A percentile compares a stretch with the other conserved stretches of the same genome.
Conservation (phyloP, 2,113 vertebrate species). For the Eptesicus fuscus region DNA sequence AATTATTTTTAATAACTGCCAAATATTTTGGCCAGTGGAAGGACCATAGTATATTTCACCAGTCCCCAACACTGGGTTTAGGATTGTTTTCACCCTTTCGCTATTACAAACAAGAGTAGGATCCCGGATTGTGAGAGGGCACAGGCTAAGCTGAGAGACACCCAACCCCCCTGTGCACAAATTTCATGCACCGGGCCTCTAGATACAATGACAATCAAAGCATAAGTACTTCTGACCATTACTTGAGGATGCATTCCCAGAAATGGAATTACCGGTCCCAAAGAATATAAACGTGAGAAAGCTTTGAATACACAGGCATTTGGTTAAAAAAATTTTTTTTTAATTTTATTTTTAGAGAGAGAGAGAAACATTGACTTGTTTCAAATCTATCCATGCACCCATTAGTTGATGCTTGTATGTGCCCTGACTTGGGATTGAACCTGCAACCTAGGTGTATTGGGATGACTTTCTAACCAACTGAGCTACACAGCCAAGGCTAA, state of each 20-base stretch:
- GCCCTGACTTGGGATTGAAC: too few relatives aligned
- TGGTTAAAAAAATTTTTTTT: neutral
- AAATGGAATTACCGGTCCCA: neutral
- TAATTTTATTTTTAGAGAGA: neutral
- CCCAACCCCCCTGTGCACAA: too few relatives aligned
- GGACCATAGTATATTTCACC: neutral
- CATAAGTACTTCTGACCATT: neutral
- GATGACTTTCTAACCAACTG: too few relatives aligned
- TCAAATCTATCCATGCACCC: neutral
- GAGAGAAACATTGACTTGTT: neutral
- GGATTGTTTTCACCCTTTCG: neutral
- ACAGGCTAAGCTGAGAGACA: too few relatives aligned
- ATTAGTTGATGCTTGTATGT: too few relatives aligned
- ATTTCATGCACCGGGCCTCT: too few relatives aligned
- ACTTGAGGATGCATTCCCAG: neutral
- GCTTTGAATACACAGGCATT: neutral
- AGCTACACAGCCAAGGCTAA: neutral
- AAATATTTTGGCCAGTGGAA: neutral
- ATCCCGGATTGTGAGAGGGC: too few relatives aligned
- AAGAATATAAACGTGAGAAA: neutral
- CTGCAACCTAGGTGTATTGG: too few relatives aligned
- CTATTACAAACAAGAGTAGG: neutral
- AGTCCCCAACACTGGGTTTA: neutral
- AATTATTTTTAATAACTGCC: slow-evolving; percentile 3
- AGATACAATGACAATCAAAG: neutral